Evolutionary conservation across 2,888 invertebrate species (phyloP), one percentile per base, ranked within the genome.

Genomic region (Melanargia galathea): DNA sequence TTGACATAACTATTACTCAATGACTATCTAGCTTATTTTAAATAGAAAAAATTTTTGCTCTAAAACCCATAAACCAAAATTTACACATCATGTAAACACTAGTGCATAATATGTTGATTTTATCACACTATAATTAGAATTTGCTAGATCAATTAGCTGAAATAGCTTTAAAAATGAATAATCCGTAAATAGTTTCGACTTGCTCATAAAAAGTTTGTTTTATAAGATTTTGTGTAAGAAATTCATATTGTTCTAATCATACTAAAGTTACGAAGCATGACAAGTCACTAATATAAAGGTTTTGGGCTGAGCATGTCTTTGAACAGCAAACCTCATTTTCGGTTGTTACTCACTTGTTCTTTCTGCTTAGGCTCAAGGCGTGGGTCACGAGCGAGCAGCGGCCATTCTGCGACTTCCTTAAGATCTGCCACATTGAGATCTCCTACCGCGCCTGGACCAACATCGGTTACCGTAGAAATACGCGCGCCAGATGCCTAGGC

Each of bases 361-460:
- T 22, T 56, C 56, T 43, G 70, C 77, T 83, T 81, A 91, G 91
- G 91, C n/a, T 88, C 90, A 71, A 92, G 95, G 69, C 93, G 96
- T 66, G 95, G 95, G 66, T 96, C 96, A 67, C 93, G 94, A 79
- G 94, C 94, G 55, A 95, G 95, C 83, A 95, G 95, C 80, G 96
- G 94, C 73, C 94, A 95, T 62, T 96, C 96, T n/a, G 95, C 94
- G 57, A 92, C 94, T 22, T 96, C 96, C 26, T 85, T 94, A 71
- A 93, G 94, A 74, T 95, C 95, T 62, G 94, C 93, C 67, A 94
- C 79, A 72, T 85, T 83, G 18, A 83, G 82, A 43, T 90, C 88
- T 13, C 90, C 87, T 1, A 90, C 87, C 13, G 75, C 86, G 0
- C 82, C 86, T 0, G 90, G 90, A 43, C 92, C 90, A 1, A 88